Percentiles rank a stretch among this genome's conserved stretches.
Conservation (phyloP, 1,140 invertebrate species). For the Drosophila repletoides region DNA sequence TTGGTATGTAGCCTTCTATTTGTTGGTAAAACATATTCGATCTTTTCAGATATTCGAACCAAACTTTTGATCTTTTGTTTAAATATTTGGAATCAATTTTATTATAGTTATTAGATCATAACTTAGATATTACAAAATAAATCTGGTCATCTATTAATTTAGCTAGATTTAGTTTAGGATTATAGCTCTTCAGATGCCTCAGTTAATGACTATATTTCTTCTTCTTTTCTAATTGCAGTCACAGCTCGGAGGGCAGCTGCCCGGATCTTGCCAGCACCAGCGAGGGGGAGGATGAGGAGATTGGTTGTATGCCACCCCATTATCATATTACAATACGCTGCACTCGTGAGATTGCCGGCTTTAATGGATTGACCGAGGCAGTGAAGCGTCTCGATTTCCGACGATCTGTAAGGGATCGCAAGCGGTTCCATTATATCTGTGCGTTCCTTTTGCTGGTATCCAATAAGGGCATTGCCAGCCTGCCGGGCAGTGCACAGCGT, state of each 20-base stretch:
- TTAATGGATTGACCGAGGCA: constrained; percentile 97
- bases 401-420: constrained; percentile 95
- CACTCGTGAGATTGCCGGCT: constrained; percentile 96
- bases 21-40: too few species aligned
- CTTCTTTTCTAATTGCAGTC: constrained; percentile 30
- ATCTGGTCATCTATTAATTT: too few species aligned
- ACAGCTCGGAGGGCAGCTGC: constrained; percentile 70
- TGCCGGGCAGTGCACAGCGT: constrained; percentile 97
- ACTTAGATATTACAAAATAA: too few species aligned
- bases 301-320: constrained; percentile 88
- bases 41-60: too few species aligned
- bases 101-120: too few species aligned
- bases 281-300: constrained; percentile 33
- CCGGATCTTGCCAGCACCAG: constrained; percentile 30
- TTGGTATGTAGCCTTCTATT: too few species aligned
- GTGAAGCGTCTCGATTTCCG: constrained; percentile 96
- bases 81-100: too few species aligned
- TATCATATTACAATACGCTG: constrained; percentile 96
- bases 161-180: too few species aligned
- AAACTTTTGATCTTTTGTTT: too few species aligned
- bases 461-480: constrained; percentile 88
- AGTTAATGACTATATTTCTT: background rate
- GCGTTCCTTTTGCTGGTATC: constrained; percentile 94
- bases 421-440: constrained; percentile 98
- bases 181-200: too few species aligned